Evolutionary conservation across 2,113 vertebrate species (phyloP), one percentile per base, ranked within the genome.

Genomic region (Zingel zingel): DNA sequence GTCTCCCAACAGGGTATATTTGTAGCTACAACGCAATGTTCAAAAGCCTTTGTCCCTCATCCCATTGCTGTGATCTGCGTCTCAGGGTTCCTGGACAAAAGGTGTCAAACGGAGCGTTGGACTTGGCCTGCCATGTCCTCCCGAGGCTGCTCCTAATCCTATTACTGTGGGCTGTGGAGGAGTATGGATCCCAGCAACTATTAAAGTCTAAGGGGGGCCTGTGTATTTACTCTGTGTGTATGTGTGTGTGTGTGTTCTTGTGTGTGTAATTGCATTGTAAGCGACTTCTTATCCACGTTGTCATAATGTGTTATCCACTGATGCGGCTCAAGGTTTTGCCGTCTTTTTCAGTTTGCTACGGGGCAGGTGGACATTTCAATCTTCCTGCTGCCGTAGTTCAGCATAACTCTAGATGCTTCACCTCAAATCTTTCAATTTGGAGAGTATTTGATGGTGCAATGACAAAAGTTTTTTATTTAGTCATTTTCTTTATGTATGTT

Each of bases 181-280:
- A 72, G 83, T 69, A 75, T 66, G 79, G 81, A 89, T 88, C 86
- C 74, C 68, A 36, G 53, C 36, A 69, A 68, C 88, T 70, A 87
- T 89, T 80, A 91, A 88, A 74, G 82, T 76, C 81, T 64, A 18
- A 84, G 71, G 85, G 75, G 84, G 79, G 74, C 86, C 90, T 51
- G 39, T 74, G 81, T 92, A 66, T 91, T 89, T 82, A 83, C 70
- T 82, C 81, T 87, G 71, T 64, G 64, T 78, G 63, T 82, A 72
- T 63, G 77, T 81, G 74, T 54, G 30, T 74, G 88, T 86, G 88
- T 85, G 88, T 87, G 81, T 89, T 77, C 68, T 33, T 57, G 69
- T 88, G 91, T 91, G 88, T 89, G 92, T 92, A 89, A 93, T 89
- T 93, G 85, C 89, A 91, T 94, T 93, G 91, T 93, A 77, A 93